Evolutionary conservation across 2,888 invertebrate species (phyloP).

Genomic region (Nephrotoma appendiculata): DNA sequence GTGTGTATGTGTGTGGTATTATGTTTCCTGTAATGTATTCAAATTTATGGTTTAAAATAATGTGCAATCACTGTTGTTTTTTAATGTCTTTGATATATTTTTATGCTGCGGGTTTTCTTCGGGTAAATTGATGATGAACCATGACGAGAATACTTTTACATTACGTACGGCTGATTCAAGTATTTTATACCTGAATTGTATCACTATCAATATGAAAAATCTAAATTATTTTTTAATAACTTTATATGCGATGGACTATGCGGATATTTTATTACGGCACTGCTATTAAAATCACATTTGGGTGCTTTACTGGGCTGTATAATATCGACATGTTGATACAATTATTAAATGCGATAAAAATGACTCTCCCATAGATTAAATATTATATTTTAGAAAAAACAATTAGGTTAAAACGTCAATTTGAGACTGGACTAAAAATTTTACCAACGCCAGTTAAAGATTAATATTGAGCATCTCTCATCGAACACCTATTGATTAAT

Average conservation of each 20-base stretch:
- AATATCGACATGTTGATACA: too few relatives aligned
- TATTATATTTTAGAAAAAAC: too few relatives aligned
- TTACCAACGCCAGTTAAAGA: too few relatives aligned
- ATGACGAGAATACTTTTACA: neutral
- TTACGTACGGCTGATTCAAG: neutral
- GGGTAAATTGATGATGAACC: neutral
- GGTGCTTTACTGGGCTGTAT: neutral
- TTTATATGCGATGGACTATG: neutral
- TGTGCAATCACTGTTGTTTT: neutral
- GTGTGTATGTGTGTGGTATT: neutral
- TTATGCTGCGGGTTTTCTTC: neutral
- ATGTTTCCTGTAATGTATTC: neutral
- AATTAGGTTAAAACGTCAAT: too few relatives aligned
- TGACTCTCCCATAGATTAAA: too few relatives aligned
- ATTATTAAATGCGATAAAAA: too few relatives aligned
- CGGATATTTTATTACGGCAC: neutral
- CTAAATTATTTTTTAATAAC: neutral
- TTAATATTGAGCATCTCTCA: too few relatives aligned
- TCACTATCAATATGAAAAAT: neutral
- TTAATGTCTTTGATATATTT: neutral
- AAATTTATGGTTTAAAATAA: neutral
- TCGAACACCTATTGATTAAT: too few relatives aligned
- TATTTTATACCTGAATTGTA: neutral
- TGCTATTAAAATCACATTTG: neutral
- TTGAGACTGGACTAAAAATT: too few relatives aligned